These are phyloP conservation scores for Ectobius pallidus DNA, from an alignment of 2,888 invertebrate genomes.

Conservation along the genomic window DNA sequence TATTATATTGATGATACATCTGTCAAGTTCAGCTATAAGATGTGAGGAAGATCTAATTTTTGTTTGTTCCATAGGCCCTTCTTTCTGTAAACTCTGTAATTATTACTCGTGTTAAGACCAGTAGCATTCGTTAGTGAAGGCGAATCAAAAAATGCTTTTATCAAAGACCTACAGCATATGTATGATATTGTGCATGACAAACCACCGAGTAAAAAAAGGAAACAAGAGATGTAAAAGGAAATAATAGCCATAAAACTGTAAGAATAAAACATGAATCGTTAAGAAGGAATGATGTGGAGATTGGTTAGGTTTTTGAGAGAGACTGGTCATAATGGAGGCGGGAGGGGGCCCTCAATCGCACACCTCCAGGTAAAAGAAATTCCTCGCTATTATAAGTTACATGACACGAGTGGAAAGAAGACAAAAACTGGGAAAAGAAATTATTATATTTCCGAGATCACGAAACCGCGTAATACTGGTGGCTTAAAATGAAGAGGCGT, in stretches of 20 bases:
- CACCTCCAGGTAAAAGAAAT: constrained; percentile 5
- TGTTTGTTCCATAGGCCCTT: no score
- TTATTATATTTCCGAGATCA: constrained; percentile 10
- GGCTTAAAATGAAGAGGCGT: constrained; percentile 13
- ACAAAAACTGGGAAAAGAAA: neutral
- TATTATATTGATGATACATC: no score
- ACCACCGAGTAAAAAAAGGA: no score
- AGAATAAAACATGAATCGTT: neutral
- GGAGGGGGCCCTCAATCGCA: neutral
- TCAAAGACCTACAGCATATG: no score
- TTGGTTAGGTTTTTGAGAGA: neutral
- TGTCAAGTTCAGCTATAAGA: no score
- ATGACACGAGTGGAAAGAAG: neutral
- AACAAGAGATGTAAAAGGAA: no score
- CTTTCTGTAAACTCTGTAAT: no score
- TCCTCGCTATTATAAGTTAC: constrained; percentile 3
- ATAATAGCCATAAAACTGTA: neutral
- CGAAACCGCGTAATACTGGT: constrained; percentile 18
- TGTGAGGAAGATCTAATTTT: no score
- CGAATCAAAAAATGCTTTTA: no score
- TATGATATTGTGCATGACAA: no score
- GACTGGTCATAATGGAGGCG: neutral
- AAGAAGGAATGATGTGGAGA: neutral
- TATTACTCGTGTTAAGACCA: no score
- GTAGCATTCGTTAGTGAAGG: no score